Evolutionary conservation across 2,888 invertebrate genomes (phyloP).

Genomic region (Oscheius sp.): DNA sequence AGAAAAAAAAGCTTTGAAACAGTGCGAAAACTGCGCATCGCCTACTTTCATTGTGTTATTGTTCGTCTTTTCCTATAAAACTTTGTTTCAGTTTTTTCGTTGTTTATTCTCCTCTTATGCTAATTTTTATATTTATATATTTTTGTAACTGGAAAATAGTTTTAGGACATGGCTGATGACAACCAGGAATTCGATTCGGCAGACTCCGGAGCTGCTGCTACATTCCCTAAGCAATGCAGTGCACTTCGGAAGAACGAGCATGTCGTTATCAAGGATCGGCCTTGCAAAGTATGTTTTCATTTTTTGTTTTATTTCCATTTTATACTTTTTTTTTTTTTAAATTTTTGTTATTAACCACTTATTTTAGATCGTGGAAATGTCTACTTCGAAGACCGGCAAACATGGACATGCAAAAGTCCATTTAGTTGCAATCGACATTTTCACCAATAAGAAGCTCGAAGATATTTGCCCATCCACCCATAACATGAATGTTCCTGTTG

Average conservation of each 20-base stretch:
- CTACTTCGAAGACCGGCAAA: conserved; percentile 99
- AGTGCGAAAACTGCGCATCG: too few relatives aligned
- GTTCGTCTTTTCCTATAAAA: too few relatives aligned
- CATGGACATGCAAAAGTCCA: conserved; percentile 99
- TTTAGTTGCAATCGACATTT: conserved; percentile 92
- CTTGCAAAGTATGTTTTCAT: conserved; percentile 81
- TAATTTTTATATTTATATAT: not conserved
- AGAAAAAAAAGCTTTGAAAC: too few relatives aligned
- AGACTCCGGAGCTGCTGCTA: conserved; percentile 83
- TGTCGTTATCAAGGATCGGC: conserved; percentile 94
- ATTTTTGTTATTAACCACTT: not conserved
- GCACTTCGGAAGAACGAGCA: conserved; percentile 98
- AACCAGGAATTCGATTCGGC: conserved; percentile 67
- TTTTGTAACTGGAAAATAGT: not conserved
- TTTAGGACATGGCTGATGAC: conserved; percentile 59
- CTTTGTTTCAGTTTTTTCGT: too few relatives aligned
- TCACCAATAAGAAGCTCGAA: conserved; percentile 90
- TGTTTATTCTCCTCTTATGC: too few relatives aligned
- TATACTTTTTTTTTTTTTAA: not conserved
- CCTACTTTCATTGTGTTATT: too few relatives aligned
- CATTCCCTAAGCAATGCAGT: conserved; percentile 98
- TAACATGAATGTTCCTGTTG: conserved; percentile 99
- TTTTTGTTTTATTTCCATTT: conserved; percentile 72
- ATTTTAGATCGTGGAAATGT: conserved; percentile 94
- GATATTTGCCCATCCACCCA: conserved; percentile 99